Base-by-base conservation (phyloP, 2,888 invertebrate genomes). In the Drosophila heteroneura region DNA sequence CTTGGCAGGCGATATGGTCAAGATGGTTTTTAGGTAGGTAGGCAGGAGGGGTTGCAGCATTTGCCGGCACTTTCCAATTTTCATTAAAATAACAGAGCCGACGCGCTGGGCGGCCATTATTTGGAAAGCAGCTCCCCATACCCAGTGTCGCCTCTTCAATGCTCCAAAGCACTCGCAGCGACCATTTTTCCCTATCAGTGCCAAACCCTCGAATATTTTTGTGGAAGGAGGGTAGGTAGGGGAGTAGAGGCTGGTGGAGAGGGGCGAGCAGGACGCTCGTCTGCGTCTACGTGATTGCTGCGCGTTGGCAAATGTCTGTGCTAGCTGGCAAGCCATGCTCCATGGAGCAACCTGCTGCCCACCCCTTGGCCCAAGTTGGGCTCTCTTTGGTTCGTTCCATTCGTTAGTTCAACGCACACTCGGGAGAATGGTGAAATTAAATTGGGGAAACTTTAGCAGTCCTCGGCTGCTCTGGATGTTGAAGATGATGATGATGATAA, bases 371-470 rank as follows among this genome's bases (percentile, higher is more conserved):
- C 37, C 53, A 69, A 56, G 53, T 69, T 51, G 47, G 63, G 72
- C 54, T 71, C 69, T 56, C 57, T 61, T 58, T 47, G 76, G 76
- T 82, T 86, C 78, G 79, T 78, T 83, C 80, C 85, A 86, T 88
- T 90, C 87, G 87, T 90, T 89, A 90, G 89, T 86, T 90, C 79
- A 82, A 78, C 85, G 89, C 84, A 86, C 81, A 92, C 88, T 81
- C 86, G 83, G 85, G 91, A 87, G 86, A 85, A 82, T 86, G 91
- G 89, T 89, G 90, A 89, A 92, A 92, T 92, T 91, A 92, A 92
- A 92, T 91, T 92, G 92, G 92, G 90, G 90, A 92, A 92, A 91
- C 83, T 91, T 92, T 90, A 79, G 81, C 85, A 78, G 82, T 87
- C 79, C 69, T 74, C 61, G 69, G 60, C 59, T 62, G 69, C 33